Base-by-base conservation (phyloP, 1,140 invertebrate genomes). In the Formica exsecta region DNA sequence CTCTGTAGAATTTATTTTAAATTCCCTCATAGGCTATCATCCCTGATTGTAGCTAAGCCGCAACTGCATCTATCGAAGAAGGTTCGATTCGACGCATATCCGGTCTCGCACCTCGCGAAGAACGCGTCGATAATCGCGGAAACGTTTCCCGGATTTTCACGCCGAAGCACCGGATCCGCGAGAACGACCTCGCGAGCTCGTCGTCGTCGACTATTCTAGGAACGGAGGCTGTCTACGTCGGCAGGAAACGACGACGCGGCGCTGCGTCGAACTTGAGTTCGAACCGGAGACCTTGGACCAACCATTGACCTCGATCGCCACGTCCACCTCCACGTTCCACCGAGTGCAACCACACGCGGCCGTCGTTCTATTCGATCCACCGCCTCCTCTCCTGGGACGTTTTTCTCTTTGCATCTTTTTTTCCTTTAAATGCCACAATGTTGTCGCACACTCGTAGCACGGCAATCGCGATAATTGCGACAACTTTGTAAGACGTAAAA, bases 251-350 rank as follows among this genome's bases (percentile, higher is more conserved):
- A 87, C 81, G 87, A 89, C 85, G 79, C 79, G 68, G 54, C 68
- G 87, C 90, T 87, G 90, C 90, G 91, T 91, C 87, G 65, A 90
- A 91, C 91, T 86, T 88, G 88, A 92, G 92, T 93, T 94, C 93
- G 93, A 94, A 95, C 94, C 92, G 91, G 87, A 94, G 94, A 94
- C 94, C 94, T 95, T 95, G 94, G 94, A 94, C 94, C 94, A 95
- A 95, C 93, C 94, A 95, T 95, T 95, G 94, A 94, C 94, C 94
- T 95, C 94, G 93, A 95, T 95, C 92, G 92, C 93, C 93, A 94
- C 94, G 94, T 94, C 75, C 48, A 73, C 48, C 76, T 81, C 86
- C 59, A 61, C 68, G 73, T 70, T 65, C 75, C 54, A 32, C 51
- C 87, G 75, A 65, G 70, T 81, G 57, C 79, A 57, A 48, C 48